phyloP scores from a whole-genome alignment of 2,888 invertebrate genomes.

The Drosophila ustulata region DNA sequence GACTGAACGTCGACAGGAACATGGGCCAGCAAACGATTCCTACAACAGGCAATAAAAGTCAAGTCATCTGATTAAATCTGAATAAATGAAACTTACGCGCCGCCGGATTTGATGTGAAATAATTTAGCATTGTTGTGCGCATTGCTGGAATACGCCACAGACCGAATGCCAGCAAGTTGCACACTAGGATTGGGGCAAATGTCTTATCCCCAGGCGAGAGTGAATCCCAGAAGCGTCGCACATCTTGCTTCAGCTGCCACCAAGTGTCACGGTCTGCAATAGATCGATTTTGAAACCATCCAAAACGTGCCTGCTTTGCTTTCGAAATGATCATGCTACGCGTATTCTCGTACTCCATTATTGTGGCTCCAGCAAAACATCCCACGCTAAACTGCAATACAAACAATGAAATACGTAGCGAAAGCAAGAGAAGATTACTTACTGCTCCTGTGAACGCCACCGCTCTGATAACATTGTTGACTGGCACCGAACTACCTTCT shows the following conservation, averaged over 20 bases:
- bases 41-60: conserved; percentile 81
- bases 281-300: conserved; percentile 64
- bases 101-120: conserved; percentile 93
- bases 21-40: conserved; percentile 93
- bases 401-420: not conserved
- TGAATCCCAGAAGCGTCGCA: conserved; percentile 88
- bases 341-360: conserved; percentile 94
- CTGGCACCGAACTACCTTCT: conserved; percentile 67
- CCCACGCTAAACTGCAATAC: conserved; percentile 87
- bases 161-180: conserved; percentile 92
- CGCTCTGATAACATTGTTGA: conserved; percentile 78
- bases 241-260: conserved; percentile 72
- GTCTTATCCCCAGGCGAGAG: conserved; percentile 91
- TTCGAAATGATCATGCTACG: conserved; percentile 79
- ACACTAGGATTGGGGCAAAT: conserved; percentile 91
- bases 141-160: conserved; percentile 92
- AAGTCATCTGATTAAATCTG: not conserved
- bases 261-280: conserved; percentile 60
- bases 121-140: conserved; percentile 91
- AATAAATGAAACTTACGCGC: conserved; percentile 87
- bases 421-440: conserved; percentile 27
- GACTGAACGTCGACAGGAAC: conserved; percentile 97
- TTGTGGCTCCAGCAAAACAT: conserved; percentile 90
- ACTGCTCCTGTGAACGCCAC: conserved; percentile 82
- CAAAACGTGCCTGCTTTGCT: conserved; percentile 85